Base-by-base conservation (phyloP, 2,888 invertebrate species). In the Drosophila antonietae region DNA sequence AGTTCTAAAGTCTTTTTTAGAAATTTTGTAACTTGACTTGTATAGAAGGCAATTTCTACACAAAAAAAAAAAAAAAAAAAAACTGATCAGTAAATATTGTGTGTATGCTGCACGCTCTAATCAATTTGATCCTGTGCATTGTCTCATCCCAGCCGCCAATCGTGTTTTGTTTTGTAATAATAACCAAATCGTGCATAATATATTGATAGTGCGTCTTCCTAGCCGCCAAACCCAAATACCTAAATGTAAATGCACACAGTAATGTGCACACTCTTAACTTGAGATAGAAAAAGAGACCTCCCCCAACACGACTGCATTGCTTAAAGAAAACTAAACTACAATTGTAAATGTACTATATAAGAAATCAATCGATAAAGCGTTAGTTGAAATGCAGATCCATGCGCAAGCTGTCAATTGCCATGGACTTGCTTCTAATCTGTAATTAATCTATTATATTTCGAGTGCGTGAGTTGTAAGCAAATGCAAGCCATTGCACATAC, bases 131-230 rank as follows among this genome's bases (percentile, higher is more conserved):
- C 67, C 67, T 71, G 82, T 86, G 87, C 68, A 83, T 86, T 86
- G 80, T 83, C 68, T 69, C 66, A 64, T 70, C 65, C 65, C 62
- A 70, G 72, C 78, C 67, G 68, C 76, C 73, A 79, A 89, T 72
- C 71, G 82, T 89, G 88, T 90, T 79, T 88, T 78, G 89, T 89
- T 89, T 79, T 80, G 87, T 88, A 80, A 88, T 86, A 79, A 88
- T 89, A 90, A 89, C 90, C 88, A 89, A 89, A 90, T 89, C 88
- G 88, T 89, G 89, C 82, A 89, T 80, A 89, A 88, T 79, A 85
- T 81, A 60, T 64, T 63, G 52, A 60, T 75, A 69, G 57, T 65
- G 65, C 63, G 62, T 74, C 74, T 62, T 66, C 61, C 66, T 76
- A 47, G 58, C 64, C 64, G 60, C 58, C 67, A 72, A 65, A 51